These are phyloP conservation scores for Diachasma alloeum DNA, from an alignment of 1,140 invertebrate species.

Conservation along the genomic window DNA sequence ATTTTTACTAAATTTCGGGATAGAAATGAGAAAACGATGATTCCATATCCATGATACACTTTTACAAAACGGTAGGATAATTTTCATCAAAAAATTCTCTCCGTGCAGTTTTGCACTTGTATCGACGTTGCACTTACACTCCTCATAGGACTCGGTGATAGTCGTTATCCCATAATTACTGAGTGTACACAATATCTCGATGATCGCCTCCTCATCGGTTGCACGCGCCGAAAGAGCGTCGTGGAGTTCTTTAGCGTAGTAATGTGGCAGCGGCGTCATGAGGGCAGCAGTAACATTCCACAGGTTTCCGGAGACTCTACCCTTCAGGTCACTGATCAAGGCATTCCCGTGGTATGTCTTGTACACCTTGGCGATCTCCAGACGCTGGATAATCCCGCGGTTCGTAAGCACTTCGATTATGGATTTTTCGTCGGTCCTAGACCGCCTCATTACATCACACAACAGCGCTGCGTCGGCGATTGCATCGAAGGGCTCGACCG, in stretches of 20 bases:
- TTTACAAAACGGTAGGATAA: too few species aligned
- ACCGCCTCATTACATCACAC: conserved; percentile 93
- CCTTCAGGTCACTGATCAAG: conserved; percentile 85
- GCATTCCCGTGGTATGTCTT: conserved; percentile 96
- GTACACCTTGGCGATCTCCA: conserved; percentile 89
- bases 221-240: conserved; percentile 85
- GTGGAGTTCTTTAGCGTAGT: conserved; percentile 89
- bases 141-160: conserved; percentile 85
- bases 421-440: conserved; percentile 90
- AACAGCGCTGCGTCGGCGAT: conserved; percentile 87
- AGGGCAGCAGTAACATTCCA: conserved; percentile 86
- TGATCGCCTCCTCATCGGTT: conserved; percentile 88
- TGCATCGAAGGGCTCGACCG: conserved; percentile 86
- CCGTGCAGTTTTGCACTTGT: too few species aligned
- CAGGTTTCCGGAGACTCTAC: conserved; percentile 87
- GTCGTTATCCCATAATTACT: conserved; percentile 89
- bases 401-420: conserved; percentile 91
- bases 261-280: conserved; percentile 87
- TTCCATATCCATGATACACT: too few species aligned
- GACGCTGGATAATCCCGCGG: conserved; percentile 87
- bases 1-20: too few species aligned
- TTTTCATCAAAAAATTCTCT: too few species aligned
- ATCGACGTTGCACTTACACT: conserved; percentile 80
- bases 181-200: conserved; percentile 91
- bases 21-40: too few species aligned